Percentiles rank a stretch among this genome's conserved stretches.
phyloP scores from a whole-genome alignment of 2,888 invertebrate species.

The Nephrocerus scutellatus region DNA sequence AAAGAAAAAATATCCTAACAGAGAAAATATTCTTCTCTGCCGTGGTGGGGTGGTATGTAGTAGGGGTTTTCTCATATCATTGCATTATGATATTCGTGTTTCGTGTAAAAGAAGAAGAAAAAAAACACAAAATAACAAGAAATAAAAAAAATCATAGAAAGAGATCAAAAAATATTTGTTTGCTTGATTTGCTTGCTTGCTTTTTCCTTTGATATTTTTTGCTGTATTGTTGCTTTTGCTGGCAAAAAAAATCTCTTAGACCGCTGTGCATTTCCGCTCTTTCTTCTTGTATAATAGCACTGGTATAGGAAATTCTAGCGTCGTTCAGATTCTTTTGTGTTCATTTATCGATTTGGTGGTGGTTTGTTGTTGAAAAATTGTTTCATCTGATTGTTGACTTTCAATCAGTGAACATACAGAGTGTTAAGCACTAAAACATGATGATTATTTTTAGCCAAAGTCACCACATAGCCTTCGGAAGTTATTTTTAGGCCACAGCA shows the following conservation, averaged over 20 bases:
- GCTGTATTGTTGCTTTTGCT: constrained; percentile 12
- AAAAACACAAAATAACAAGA: too few relatives aligned
- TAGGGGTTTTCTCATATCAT: too few relatives aligned
- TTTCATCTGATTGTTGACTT: constrained; percentile 41
- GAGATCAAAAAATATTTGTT: constrained; percentile 28
- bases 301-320: too few relatives aligned
- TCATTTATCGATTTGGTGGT: constrained; percentile 28
- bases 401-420: constrained; percentile 81
- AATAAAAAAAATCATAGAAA: constrained; percentile 25
- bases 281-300: constrained; percentile 16
- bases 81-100: constrained; percentile 24
- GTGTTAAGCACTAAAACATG: constrained; percentile 95
- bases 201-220: constrained; percentile 16
- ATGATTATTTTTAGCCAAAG: constrained; percentile 97
- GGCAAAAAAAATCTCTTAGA: constrained; percentile 24
- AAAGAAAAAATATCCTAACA: constrained; percentile 11
- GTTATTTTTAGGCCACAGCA: constrained; percentile 97
- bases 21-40: too few relatives aligned
- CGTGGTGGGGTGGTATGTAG: too few relatives aligned
- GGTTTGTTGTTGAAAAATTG: constrained; percentile 32
- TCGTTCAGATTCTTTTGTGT: constrained; percentile 4
- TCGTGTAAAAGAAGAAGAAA: constrained; percentile 25
- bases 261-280: constrained; percentile 22
- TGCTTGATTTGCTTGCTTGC: constrained; percentile 23
- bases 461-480: constrained; percentile 91